These are phyloP conservation scores for Malurus melanocephalus DNA, from an alignment of 2,113 vertebrate species.

Conservation along the genomic window DNA sequence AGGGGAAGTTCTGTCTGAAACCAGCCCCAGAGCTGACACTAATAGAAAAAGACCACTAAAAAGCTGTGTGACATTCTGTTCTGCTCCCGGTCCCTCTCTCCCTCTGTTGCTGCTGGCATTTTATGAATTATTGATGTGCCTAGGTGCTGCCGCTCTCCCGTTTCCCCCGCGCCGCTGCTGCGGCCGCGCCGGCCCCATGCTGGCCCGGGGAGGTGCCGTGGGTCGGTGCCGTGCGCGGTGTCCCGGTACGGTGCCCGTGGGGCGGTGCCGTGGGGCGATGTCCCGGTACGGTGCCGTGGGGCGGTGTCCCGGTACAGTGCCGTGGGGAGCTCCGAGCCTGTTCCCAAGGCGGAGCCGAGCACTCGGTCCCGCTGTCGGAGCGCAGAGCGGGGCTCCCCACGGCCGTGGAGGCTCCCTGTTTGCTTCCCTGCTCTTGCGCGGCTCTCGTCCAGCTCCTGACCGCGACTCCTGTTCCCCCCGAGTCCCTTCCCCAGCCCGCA, in stretches of 20 bases:
- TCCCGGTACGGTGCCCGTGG: not conserved
- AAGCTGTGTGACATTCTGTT: conserved; percentile 78
- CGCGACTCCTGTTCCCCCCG: fast-evolving
- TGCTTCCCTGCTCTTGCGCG: fast-evolving
- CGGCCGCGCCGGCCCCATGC: fast-evolving
- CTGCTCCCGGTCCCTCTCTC: conserved; percentile 79
- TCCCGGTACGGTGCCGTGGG: not conserved
- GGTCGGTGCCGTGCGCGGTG: too few species aligned
- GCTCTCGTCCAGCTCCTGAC: not conserved
- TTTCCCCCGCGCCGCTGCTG: conserved; percentile 54
- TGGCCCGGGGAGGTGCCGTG: fast-evolving
- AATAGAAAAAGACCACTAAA: conserved; percentile 87
- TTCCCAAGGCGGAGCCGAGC: not conserved
- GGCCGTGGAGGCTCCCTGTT: fast-evolving
- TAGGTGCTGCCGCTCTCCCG: conserved; percentile 72
- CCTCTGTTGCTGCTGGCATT: conserved; percentile 88
- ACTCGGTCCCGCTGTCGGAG: fast-evolving
- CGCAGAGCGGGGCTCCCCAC: fast-evolving
- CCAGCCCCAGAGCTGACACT: conserved; percentile 76
- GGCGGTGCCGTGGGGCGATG: not conserved
- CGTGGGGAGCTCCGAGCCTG: not conserved
- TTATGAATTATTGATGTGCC: conserved; percentile 88
- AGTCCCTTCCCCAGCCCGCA: fast-evolving
- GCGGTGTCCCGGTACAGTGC: fast-evolving
- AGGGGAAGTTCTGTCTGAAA: conserved; percentile 63